Percentiles rank a stretch among this genome's conserved stretches.
Conservation (phyloP, 2,797 vertebrate species). For the Eremophila alpestris region DNA sequence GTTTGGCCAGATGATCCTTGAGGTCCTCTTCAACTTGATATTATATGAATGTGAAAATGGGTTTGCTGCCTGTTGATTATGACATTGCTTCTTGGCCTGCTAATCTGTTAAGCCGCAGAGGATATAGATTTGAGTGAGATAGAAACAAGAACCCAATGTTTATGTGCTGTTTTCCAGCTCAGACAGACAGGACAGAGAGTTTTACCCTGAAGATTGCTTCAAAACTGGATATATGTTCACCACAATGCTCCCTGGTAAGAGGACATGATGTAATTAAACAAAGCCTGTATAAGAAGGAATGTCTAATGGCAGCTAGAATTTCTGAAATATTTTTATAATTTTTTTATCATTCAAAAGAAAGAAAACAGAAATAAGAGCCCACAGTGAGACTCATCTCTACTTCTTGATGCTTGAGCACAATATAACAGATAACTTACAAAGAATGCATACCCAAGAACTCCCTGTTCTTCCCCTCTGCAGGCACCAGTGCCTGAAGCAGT, state of each 20-base stretch:
- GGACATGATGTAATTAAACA: accelerated
- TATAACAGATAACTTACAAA: background rate
- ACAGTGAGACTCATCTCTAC: background rate
- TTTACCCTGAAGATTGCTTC: background rate
- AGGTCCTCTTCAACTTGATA: background rate
- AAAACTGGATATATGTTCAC: background rate
- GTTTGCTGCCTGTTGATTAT: background rate
- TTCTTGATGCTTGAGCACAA: background rate
- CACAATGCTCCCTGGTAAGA: background rate
- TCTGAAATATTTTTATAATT: background rate
- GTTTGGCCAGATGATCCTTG: background rate
- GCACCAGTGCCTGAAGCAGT: background rate
- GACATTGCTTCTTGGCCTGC: background rate
- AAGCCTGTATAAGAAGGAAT: background rate
- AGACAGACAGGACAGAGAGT: background rate
- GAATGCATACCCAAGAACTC: background rate
- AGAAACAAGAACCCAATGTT: background rate
- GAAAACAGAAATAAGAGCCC: background rate
- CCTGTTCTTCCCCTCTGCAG: background rate
- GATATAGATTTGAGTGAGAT: background rate
- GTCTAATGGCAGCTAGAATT: background rate
- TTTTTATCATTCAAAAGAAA: background rate
- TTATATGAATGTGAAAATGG: background rate
- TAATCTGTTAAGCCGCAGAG: background rate
- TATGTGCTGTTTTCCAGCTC: background rate